These are phyloP conservation scores for Caenorhabditis auriculariae DNA, from an alignment of 2,888 invertebrate species.

Conservation along the genomic window DNA sequence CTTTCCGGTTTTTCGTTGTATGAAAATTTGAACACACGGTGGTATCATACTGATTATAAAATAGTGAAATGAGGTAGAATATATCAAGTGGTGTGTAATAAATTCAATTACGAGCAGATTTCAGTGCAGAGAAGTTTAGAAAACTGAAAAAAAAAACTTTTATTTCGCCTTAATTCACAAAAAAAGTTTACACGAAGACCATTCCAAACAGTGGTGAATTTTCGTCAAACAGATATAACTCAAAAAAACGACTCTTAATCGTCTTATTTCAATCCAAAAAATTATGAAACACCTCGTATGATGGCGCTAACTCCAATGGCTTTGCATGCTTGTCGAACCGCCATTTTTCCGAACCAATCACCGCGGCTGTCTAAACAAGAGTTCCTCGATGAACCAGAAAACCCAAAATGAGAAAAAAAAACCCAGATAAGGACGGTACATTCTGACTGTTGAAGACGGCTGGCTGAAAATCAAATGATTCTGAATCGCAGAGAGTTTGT, in stretches of 20 bases:
- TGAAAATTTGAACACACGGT: too few species aligned
- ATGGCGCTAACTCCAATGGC: slow-evolving; percentile 17
- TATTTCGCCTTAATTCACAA: background rate
- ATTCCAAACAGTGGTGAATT: too few species aligned
- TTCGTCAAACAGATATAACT: too few species aligned
- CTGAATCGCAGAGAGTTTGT: slow-evolving; percentile 15
- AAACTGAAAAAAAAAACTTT: background rate
- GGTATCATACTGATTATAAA: too few species aligned
- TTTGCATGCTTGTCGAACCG: slow-evolving; percentile 23
- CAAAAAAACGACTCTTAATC: too few species aligned
- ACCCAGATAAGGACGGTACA: slow-evolving; percentile 29
- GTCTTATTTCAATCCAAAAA: background rate
- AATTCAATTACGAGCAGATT: too few species aligned
- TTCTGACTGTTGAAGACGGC: slow-evolving; percentile 24
- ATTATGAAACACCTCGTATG: slow-evolving; percentile 23
- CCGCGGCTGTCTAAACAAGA: slow-evolving; percentile 16
- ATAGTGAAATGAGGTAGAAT: too few species aligned
- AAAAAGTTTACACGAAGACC: too few species aligned
- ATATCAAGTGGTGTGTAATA: too few species aligned
- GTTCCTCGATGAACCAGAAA: background rate
- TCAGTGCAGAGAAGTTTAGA: too few species aligned
- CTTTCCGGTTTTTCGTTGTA: too few species aligned
- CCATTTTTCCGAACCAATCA: slow-evolving; percentile 27
- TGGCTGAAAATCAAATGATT: slow-evolving; percentile 31
- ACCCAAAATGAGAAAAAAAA: background rate